Conservation (phyloP, 1,140 invertebrate species). For the Pomacea maculata region DNA sequence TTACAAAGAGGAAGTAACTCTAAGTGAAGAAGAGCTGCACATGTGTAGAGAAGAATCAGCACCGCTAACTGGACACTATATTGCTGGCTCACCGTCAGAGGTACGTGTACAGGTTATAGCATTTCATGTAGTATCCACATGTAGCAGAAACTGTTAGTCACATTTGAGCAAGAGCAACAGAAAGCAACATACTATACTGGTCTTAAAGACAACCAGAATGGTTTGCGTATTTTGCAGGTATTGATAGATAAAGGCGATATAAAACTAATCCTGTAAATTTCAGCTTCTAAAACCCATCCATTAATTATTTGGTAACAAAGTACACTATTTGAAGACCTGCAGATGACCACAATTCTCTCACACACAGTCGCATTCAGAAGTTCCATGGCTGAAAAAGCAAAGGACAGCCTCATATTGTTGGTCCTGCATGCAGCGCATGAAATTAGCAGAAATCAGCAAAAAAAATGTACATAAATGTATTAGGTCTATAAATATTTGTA, state of each 20-base stretch:
- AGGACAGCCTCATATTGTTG: too few species aligned
- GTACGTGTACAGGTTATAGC: not conserved
- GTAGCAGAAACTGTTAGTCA: not conserved
- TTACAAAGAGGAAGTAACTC: constrained; percentile 55
- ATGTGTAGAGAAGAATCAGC: constrained; percentile 53
- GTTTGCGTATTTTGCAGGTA: not conserved
- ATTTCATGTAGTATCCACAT: not conserved
- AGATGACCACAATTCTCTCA: too few species aligned
- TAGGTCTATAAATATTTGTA: too few species aligned
- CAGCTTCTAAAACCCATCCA: too few species aligned
- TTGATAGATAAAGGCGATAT: not conserved
- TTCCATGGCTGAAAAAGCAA: too few species aligned
- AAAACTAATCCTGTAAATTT: not conserved
- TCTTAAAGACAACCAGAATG: not conserved
- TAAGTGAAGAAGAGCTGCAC: constrained; percentile 59
- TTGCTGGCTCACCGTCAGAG: constrained; percentile 27
- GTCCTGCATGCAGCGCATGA: too few species aligned
- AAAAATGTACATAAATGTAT: too few species aligned
- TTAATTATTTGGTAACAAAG: too few species aligned
- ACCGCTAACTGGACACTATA: constrained; percentile 44
- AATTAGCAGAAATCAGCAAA: too few species aligned
- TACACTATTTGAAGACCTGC: too few species aligned
- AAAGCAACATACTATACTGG: not conserved
- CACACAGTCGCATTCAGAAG: too few species aligned
- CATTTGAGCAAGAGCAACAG: not conserved